phyloP scores from a whole-genome alignment of 2,797 vertebrate species.

The Cuculus canorus region DNA sequence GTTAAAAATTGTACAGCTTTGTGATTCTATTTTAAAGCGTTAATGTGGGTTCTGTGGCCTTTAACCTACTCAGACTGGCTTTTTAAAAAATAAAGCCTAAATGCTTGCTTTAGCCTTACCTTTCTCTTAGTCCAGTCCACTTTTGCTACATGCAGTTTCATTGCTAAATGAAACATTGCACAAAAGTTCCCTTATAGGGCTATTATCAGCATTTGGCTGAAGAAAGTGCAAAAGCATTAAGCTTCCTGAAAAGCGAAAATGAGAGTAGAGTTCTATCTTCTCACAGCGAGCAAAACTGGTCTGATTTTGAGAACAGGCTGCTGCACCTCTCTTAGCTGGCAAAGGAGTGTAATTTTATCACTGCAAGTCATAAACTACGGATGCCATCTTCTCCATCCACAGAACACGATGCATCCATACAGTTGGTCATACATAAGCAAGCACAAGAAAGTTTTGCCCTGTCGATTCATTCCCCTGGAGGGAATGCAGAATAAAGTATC shows the following conservation, averaged over 20 bases:
- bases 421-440: accelerated
- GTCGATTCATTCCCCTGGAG: not conserved
- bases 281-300: not conserved
- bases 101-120: not conserved
- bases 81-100: not conserved
- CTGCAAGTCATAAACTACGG: not conserved
- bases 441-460: not conserved
- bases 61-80: not conserved
- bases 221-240: not conserved
- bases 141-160: not conserved
- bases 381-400: not conserved
- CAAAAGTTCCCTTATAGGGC: not conserved
- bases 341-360: not conserved
- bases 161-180: not conserved
- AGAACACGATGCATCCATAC: accelerated
- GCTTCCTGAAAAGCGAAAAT: not conserved
- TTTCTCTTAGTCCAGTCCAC: not conserved
- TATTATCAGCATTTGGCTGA: not conserved
- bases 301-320: not conserved
- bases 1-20: not conserved
- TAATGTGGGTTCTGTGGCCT: not conserved
- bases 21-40: not conserved
- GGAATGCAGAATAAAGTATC: not conserved
- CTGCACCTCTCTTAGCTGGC: not conserved
- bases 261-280: not conserved